Evolutionary conservation across 2,888 invertebrate species (phyloP).

Genomic region (Lydus trimaculatus): DNA sequence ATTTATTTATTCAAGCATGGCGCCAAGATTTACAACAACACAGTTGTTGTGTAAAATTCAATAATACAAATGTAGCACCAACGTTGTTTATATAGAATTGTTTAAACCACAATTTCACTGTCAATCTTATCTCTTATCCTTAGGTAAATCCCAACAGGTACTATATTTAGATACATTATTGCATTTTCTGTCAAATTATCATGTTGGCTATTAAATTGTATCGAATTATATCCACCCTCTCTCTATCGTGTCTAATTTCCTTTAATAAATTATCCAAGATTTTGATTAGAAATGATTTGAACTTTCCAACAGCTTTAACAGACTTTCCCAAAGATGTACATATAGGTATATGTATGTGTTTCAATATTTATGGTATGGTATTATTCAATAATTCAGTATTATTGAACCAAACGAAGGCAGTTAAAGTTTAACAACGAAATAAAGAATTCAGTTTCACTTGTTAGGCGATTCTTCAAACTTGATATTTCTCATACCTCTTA

Average conservation of each 20-base stretch:
- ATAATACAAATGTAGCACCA: too few relatives aligned
- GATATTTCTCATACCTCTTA: neutral
- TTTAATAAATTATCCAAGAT: neutral
- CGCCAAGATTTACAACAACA: too few relatives aligned
- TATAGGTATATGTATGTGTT: neutral
- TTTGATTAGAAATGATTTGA: neutral
- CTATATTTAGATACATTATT: neutral
- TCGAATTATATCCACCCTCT: neutral
- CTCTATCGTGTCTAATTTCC: constrained; percentile 1
- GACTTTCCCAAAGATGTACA: too few relatives aligned
- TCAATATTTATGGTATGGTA: neutral
- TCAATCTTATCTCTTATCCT: too few relatives aligned
- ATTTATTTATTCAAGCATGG: too few relatives aligned
- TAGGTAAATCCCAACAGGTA: neutral
- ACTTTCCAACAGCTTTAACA: neutral
- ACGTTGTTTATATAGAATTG: too few relatives aligned
- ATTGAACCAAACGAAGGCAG: constrained; percentile 9
- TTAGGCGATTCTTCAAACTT: neutral
- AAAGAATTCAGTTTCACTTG: constrained; percentile 29
- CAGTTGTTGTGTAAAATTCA: too few relatives aligned
- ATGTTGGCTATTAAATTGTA: constrained; percentile 1
- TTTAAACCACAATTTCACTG: too few relatives aligned
- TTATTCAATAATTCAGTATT: neutral
- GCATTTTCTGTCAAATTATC: neutral
- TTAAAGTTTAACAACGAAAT: constrained; percentile 20